These are phyloP conservation scores for Spilogale gracilis DNA, from an alignment of 2,113 vertebrate species.

Conservation along the genomic window DNA sequence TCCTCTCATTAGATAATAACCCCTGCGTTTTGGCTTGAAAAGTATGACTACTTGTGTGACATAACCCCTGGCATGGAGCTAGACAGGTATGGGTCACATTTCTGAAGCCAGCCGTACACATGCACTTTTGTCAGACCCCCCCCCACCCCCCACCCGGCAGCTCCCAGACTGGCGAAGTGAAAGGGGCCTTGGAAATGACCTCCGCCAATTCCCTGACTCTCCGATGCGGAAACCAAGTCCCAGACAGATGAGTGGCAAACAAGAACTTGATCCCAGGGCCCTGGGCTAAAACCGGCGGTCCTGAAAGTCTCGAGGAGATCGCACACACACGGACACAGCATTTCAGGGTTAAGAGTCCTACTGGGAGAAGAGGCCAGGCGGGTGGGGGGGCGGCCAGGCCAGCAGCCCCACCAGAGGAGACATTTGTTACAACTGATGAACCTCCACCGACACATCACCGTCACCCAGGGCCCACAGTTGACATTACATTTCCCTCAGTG, in stretches of 20 bases:
- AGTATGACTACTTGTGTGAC: background rate
- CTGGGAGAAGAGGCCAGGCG: background rate
- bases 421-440: background rate
- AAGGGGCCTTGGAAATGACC: background rate
- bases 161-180: background rate
- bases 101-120: background rate
- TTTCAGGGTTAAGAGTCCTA: background rate
- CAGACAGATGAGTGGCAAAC: background rate
- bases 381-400: background rate
- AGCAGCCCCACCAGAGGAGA: background rate
- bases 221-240: background rate
- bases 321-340: background rate
- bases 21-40: background rate
- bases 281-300: background rate
- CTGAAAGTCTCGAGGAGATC: background rate
- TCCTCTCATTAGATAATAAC: background rate
- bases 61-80: background rate
- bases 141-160: background rate
- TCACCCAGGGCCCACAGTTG: background rate
- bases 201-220: background rate
- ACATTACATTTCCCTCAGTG: background rate
- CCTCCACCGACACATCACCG: background rate
- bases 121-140: background rate
- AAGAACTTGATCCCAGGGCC: background rate
- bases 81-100: background rate